phyloP scores from a whole-genome alignment of 2,888 invertebrate genomes.

The Eurytoma californica region DNA sequence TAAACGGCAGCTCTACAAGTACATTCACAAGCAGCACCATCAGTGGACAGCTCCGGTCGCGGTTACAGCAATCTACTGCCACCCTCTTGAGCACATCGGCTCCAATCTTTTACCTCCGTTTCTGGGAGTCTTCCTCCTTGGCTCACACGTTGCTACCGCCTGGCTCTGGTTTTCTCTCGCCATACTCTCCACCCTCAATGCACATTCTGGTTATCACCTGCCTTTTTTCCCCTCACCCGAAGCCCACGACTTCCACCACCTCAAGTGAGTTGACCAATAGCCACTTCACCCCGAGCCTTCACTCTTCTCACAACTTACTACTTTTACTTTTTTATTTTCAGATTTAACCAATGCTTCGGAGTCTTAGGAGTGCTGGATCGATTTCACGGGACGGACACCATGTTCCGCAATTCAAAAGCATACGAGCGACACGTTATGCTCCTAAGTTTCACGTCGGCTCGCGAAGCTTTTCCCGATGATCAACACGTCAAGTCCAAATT shows the following conservation, averaged over 20 bases:
- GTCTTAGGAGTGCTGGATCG: constrained; percentile 88
- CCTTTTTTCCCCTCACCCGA: constrained; percentile 91
- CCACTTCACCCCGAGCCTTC: no score
- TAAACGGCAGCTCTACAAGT: constrained; percentile 84
- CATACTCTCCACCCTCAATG: constrained; percentile 86
- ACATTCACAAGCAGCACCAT: constrained; percentile 90
- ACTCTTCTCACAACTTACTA: no score
- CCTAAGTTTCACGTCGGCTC: constrained; percentile 81
- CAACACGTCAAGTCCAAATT: background rate
- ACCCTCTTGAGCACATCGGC: constrained; percentile 85
- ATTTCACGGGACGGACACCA: constrained; percentile 87
- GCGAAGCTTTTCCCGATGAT: constrained; percentile 82
- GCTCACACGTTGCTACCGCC: constrained; percentile 85
- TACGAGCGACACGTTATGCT: constrained; percentile 85
- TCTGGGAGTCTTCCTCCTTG: constrained; percentile 84
- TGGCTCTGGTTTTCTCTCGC: constrained; percentile 89
- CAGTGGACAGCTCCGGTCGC: constrained; percentile 93
- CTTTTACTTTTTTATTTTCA: constrained; percentile 66
- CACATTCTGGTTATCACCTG: constrained; percentile 90
- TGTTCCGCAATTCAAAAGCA: constrained; percentile 84
- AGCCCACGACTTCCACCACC: constrained; percentile 91
- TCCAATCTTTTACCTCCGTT: constrained; percentile 87
- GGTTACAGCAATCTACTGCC: constrained; percentile 87
- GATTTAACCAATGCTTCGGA: constrained; percentile 90
- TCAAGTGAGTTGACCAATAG: constrained; percentile 82